These are phyloP conservation scores for Alca torda DNA, from an alignment of 2,797 vertebrate species.

Conservation along the genomic window DNA sequence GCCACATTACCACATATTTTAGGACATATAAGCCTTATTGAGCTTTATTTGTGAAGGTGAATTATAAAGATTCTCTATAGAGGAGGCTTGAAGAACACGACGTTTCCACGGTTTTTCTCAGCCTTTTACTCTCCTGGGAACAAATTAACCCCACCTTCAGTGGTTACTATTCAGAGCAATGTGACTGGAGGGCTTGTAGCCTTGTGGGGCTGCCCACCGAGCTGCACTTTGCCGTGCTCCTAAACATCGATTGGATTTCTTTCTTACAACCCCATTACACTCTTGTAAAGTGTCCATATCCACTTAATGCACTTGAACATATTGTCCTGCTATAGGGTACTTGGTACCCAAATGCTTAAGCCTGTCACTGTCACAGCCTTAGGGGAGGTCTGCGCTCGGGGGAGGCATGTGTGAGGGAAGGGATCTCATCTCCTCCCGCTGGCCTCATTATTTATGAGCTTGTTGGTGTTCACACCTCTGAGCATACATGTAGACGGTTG, in stretches of 20 bases:
- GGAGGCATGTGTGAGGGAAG: rapidly evolving
- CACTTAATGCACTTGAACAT: not conserved
- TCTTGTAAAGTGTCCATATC: not conserved
- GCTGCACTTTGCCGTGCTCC: not conserved
- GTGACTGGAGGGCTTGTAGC: not conserved
- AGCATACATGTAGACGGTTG: not conserved
- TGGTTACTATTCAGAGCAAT: not conserved
- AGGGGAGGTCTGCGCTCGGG: not conserved
- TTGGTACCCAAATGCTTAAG: not conserved
- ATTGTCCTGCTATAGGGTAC: not conserved
- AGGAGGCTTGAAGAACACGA: not conserved
- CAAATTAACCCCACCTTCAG: not conserved
- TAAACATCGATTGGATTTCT: not conserved
- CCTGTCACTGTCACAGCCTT: not conserved
- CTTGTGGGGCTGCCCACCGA: not conserved
- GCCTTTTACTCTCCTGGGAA: not conserved
- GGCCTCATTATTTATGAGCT: not conserved
- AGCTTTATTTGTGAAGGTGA: not conserved
- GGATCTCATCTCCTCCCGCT: not conserved
- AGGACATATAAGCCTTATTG: not conserved
- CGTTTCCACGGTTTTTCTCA: rapidly evolving
- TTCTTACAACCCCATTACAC: not conserved
- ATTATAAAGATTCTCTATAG: not conserved
- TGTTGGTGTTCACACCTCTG: not conserved
- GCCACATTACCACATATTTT: not conserved